Conservation (phyloP, 2,888 invertebrate species). For the Drosophila barbarae region DNA sequence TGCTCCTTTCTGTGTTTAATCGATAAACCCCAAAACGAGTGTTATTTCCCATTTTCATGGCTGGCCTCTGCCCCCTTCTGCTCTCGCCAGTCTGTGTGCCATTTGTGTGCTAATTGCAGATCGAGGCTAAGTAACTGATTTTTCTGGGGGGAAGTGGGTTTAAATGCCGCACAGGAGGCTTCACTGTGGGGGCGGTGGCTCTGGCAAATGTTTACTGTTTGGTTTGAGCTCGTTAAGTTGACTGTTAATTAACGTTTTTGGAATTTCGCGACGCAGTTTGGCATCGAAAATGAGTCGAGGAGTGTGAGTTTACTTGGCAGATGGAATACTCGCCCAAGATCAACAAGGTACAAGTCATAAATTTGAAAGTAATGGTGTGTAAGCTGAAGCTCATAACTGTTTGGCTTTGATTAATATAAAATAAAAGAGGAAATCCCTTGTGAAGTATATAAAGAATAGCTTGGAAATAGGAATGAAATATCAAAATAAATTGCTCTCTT, state of each 20-base stretch:
- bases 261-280: constrained; percentile 49
- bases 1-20: constrained; percentile 59
- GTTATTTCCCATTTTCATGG: constrained; percentile 20
- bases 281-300: constrained; percentile 6
- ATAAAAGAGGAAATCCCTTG: neutral
- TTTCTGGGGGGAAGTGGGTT: neutral
- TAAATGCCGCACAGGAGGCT: constrained; percentile 10
- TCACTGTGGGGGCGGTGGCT: constrained; percentile 24
- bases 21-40: constrained; percentile 45
- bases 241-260: constrained; percentile 53
- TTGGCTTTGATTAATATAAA: neutral
- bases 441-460: neutral
- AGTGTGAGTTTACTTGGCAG: neutral
- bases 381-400: neutral
- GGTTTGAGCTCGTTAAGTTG: constrained; percentile 34
- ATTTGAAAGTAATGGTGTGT: constrained; percentile 1
- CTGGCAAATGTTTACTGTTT: constrained; percentile 17
- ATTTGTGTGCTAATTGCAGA: constrained; percentile 50
- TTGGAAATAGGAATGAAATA: neutral
- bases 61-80: neutral
- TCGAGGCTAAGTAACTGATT: constrained; percentile 53
- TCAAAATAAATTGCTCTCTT: neutral
- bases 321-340: constrained; percentile 12
- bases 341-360: constrained; percentile 1
- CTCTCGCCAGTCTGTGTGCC: neutral